These are phyloP conservation scores for Drosophila arizonae DNA, from an alignment of 1,140 invertebrate species.

Conservation along the genomic window DNA sequence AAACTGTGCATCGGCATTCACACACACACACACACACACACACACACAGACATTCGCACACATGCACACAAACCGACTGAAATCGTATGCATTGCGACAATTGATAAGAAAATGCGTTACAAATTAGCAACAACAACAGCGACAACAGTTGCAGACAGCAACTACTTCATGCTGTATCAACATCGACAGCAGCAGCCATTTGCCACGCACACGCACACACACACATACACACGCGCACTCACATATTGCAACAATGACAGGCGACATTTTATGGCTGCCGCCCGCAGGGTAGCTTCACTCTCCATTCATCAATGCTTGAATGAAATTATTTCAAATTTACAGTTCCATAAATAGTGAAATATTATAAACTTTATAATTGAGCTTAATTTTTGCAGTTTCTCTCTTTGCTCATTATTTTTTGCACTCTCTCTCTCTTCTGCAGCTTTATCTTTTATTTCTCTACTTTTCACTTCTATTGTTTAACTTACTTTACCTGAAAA, in stretches of 20 bases:
- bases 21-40: constrained; percentile 20
- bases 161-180: constrained; percentile 8
- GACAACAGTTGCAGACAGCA: constrained; percentile 40
- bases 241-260: constrained; percentile 7
- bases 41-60: constrained; percentile 1
- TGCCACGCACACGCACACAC: background rate
- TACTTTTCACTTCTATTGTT: too few species aligned
- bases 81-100: constrained; percentile 70
- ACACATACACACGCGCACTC: too few species aligned
- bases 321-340: background rate
- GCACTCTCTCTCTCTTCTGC: too few species aligned
- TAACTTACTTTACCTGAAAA: background rate
- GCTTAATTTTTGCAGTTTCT: too few species aligned
- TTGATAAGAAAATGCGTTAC: constrained; percentile 77
- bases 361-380: too few species aligned
- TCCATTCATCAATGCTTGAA: background rate
- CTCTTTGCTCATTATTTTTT: background rate
- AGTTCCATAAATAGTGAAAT: too few species aligned
- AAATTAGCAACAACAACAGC: constrained; percentile 58
- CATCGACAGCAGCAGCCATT: constrained; percentile 25
- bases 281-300: background rate
- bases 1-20: constrained; percentile 30
- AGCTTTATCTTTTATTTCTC: too few species aligned
- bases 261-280: background rate
- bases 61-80: constrained; percentile 34